Percentiles rank a stretch among this genome's conserved stretches.
These are phyloP conservation scores for Lithobates pipiens DNA, from an alignment of 2,797 vertebrate genomes.

Conservation along the genomic window DNA sequence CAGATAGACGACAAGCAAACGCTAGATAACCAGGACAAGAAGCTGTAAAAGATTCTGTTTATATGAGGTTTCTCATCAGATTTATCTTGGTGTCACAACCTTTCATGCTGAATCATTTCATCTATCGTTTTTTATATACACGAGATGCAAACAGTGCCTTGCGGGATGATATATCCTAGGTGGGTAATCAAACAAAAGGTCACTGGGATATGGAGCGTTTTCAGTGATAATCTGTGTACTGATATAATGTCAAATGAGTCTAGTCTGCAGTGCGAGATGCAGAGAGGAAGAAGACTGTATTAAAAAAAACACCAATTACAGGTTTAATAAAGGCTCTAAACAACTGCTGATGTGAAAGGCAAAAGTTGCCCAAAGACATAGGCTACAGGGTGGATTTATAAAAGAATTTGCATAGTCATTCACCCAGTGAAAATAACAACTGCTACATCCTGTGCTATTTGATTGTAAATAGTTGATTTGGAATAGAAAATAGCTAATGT, in stretches of 20 bases:
- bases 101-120: conserved; percentile 1
- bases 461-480: too few relatives aligned
- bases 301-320: too few relatives aligned
- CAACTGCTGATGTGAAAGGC: too few relatives aligned
- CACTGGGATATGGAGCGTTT: not conserved
- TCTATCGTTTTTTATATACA: not conserved
- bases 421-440: too few relatives aligned
- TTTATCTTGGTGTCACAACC: not conserved
- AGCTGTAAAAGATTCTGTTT: not conserved
- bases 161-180: not conserved
- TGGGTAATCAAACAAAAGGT: not conserved
- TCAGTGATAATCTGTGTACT: not conserved
- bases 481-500: too few relatives aligned
- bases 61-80: not conserved
- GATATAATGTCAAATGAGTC: not conserved
- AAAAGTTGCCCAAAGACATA: too few relatives aligned
- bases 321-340: too few relatives aligned
- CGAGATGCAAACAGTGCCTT: not conserved
- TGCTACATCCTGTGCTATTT: too few relatives aligned
- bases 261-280: too few relatives aligned
- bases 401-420: too few relatives aligned
- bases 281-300: too few relatives aligned
- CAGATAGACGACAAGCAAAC: not conserved
- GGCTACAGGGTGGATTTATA: too few relatives aligned
- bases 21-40: not conserved